Percentiles rank a stretch among this genome's conserved stretches.
These are phyloP conservation scores for Tipula unca DNA, from an alignment of 2,888 invertebrate genomes.

Conservation along the genomic window DNA sequence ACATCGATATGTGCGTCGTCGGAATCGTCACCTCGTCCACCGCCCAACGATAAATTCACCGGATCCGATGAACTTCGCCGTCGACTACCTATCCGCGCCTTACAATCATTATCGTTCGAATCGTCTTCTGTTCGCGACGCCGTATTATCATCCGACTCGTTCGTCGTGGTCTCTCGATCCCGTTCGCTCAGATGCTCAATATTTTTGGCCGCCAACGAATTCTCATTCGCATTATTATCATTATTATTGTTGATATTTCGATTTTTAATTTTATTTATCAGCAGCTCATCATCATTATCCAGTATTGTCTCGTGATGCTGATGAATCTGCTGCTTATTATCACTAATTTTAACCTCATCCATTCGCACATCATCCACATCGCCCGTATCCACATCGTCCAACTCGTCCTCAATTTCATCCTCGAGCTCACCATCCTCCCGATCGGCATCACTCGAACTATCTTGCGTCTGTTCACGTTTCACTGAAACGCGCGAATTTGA, in stretches of 20 bases:
- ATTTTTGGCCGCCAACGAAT: neutral
- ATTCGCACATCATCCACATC: constrained; percentile 20
- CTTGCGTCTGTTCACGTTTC: constrained; percentile 26
- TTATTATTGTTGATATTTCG: constrained; percentile 1
- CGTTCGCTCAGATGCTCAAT: neutral
- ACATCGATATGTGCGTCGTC: constrained; percentile 48
- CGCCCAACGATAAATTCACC: constrained; percentile 62
- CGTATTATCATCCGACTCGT: constrained; percentile 15
- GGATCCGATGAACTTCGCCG: constrained; percentile 71
- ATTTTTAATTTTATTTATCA: constrained; percentile 15
- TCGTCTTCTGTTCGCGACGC: constrained; percentile 33
- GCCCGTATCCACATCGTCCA: constrained; percentile 21
- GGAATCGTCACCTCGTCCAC: constrained; percentile 51
- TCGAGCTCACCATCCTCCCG: constrained; percentile 31
- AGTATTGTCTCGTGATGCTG: neutral
- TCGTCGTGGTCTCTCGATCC: constrained; percentile 33
- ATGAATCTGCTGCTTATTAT: neutral
- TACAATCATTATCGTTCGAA: constrained; percentile 42
- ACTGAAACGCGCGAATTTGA: constrained; percentile 25
- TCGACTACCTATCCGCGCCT: constrained; percentile 45
- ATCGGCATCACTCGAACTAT: constrained; percentile 26
- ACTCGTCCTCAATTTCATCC: constrained; percentile 30
- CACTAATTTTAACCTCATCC: neutral
- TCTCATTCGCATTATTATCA: neutral
- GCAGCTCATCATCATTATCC: constrained; percentile 14